These are phyloP conservation scores for Ophonus ardosiacus DNA, from an alignment of 2,888 invertebrate species.

Conservation along the genomic window DNA sequence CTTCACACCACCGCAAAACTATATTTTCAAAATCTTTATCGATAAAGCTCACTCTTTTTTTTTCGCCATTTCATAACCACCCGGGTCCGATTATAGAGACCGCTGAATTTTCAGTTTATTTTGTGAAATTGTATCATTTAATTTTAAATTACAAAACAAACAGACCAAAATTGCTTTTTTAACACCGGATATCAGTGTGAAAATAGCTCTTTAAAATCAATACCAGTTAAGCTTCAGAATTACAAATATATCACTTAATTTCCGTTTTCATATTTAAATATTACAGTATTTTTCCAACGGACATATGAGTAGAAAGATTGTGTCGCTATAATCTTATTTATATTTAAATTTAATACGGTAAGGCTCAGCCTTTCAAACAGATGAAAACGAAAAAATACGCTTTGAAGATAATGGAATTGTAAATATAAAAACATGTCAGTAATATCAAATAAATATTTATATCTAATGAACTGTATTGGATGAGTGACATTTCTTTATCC, in stretches of 20 bases:
- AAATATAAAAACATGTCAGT: too few species aligned
- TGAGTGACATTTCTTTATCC: too few species aligned
- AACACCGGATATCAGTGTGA: neutral
- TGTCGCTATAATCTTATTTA: neutral
- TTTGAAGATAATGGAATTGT: neutral
- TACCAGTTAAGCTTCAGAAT: neutral
- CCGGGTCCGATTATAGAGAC: too few species aligned
- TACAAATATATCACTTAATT: neutral
- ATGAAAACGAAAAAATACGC: neutral
- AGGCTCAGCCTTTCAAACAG: neutral
- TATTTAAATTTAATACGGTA: neutral
- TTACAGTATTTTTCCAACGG: neutral
- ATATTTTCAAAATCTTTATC: too few species aligned
- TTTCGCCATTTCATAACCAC: too few species aligned
- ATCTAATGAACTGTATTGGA: too few species aligned
- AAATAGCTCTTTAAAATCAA: neutral
- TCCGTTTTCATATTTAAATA: neutral
- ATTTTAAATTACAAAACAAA: neutral
- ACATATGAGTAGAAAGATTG: neutral
- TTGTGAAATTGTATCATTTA: neutral
- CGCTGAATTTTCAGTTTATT: neutral
- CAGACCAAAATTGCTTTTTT: neutral
- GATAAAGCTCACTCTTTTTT: too few species aligned
- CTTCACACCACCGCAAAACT: too few species aligned
- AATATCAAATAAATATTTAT: too few species aligned